Base-by-base conservation (phyloP, 2,888 invertebrate genomes). In the Cacoxenus indagator region DNA sequence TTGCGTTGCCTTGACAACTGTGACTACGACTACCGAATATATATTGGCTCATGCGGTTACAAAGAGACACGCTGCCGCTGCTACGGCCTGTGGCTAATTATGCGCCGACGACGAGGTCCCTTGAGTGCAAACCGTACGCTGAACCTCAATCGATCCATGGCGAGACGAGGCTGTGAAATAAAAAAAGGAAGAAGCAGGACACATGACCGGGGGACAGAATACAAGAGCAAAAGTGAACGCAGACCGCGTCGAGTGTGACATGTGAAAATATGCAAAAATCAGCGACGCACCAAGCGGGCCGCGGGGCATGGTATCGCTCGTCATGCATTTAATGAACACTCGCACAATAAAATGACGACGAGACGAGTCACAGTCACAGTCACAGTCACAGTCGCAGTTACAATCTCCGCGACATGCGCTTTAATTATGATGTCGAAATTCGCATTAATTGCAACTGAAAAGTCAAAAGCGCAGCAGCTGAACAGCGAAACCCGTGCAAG, bases 241-340 rank as follows among this genome's bases (percentile, higher is more conserved):
- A 51, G 22, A 51, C 51, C 19, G 22, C 22, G 51, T 71, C 73
- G 81, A 81, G 74, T n/a, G n/a, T 83, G 82, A 83, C 82, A 83
- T 83, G 82, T 83, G 71, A 69, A 69, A 69, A 71, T 66, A 71
- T 71, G 65, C 71, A 71, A 71, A 71, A 64, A 67, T 65, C 11
- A 65, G 11, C n/a, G n/a, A n/a, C n/a, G n/a, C n/a, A n/a, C n/a
- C n/a, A n/a, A n/a, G n/a, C n/a, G n/a, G n/a, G n/a, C n/a, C n/a
- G 22, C 11, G 22, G 22, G 22, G 51, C 11, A n/a, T 17, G 51
- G 51, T 17, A 22, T 51, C 22, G 51, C 51, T 51, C 59, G n/a
- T 59, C 27, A 14, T 9, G 19, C 51, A 11, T 48, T 37, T 37
- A 37, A 37, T 37, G n/a, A n/a, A n/a, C n/a, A n/a, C n/a, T n/a